These are phyloP conservation scores for Cheiracanthium punctorium DNA, from an alignment of 2,888 invertebrate species.

Conservation along the genomic window DNA sequence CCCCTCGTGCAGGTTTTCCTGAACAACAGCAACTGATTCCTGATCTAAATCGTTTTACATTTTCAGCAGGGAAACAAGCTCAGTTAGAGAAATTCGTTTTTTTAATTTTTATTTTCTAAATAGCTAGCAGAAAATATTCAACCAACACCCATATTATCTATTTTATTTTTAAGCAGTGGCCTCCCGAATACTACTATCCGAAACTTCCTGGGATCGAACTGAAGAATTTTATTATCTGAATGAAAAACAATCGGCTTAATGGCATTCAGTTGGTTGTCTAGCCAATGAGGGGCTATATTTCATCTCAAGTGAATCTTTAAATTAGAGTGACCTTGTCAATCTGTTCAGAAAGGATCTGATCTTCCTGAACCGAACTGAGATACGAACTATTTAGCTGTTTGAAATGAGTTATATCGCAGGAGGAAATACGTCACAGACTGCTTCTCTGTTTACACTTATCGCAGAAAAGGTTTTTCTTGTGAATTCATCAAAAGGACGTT, in stretches of 20 bases:
- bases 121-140: too few species aligned
- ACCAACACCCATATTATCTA: too few species aligned
- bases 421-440: not conserved
- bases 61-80: too few species aligned
- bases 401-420: not conserved
- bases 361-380: not conserved
- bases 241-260: not conserved
- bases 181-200: too few species aligned
- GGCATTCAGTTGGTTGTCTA: not conserved
- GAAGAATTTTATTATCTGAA: not conserved
- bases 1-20: too few species aligned
- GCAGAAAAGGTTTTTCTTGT: not conserved
- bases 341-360: not conserved
- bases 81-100: too few species aligned
- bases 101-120: too few species aligned
- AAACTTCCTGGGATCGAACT: not conserved
- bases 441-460: not conserved
- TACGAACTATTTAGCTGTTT: not conserved
- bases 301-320: not conserved
- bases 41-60: too few species aligned
- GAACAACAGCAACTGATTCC: too few species aligned
- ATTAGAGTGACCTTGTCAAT: not conserved
- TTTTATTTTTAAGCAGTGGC: too few species aligned
- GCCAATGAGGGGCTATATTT: not conserved
- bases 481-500: too few species aligned